Percentiles rank a stretch among this genome's conserved stretches.
Conservation (phyloP, 1,140 invertebrate species). For the Drosophila sechellia region DNA sequence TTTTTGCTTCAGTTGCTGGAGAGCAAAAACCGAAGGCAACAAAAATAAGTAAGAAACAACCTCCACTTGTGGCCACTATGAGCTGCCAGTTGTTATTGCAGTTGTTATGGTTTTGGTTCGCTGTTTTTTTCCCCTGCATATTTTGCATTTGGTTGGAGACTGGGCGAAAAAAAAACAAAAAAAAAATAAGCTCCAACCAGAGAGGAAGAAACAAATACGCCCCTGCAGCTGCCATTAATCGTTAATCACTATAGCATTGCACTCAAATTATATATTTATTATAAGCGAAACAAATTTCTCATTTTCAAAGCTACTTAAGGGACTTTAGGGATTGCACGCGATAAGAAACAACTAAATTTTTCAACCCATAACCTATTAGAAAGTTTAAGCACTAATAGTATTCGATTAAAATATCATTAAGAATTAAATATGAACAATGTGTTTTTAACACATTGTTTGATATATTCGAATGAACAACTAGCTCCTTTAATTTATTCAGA, state of each 20-base stretch:
- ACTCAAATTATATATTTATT: conserved; percentile 37
- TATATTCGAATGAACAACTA: neutral
- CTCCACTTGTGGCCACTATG: conserved; percentile 77
- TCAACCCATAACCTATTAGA: neutral
- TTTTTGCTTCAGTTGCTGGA: conserved; percentile 58
- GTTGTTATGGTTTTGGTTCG: conserved; percentile 46
- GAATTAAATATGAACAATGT: too few relatives aligned
- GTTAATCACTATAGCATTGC: conserved; percentile 62
- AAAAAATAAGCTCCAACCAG: conserved; percentile 15
- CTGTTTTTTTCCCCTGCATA: conserved; percentile 48
- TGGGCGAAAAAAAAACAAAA: conserved; percentile 48
- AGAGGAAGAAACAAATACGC: conserved; percentile 55
- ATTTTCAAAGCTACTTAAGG: conserved; percentile 6
- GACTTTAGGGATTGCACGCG: neutral
- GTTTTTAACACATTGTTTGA: neutral
- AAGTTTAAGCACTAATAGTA: neutral
- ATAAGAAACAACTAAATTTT: neutral
- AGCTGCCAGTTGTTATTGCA: conserved; percentile 57
- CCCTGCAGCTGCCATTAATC: conserved; percentile 80
- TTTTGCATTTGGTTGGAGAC: conserved; percentile 73
- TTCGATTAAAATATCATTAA: too few relatives aligned
- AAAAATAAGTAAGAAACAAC: conserved; percentile 18
- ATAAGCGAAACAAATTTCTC: conserved; percentile 17
- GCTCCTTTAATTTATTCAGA: neutral
- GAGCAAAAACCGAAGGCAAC: conserved; percentile 16